A percentile compares a stretch with the other conserved stretches of the same genome.
Conservation (phyloP, 1,140 invertebrate species). For the Octopus bimaculoides region DNA sequence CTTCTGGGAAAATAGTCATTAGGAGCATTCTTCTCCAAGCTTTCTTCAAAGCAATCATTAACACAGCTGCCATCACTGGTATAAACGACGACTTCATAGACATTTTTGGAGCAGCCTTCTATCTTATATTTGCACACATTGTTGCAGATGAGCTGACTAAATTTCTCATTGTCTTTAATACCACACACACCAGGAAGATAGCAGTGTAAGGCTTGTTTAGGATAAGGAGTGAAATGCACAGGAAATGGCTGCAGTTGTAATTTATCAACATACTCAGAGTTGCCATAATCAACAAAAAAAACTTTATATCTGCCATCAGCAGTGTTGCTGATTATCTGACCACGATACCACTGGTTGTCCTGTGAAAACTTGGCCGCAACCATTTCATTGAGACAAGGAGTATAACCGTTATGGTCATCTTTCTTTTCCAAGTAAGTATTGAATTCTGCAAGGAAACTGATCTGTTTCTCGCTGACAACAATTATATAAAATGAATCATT, state of each 20-base stretch:
- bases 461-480: background rate
- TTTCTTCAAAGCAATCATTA: background rate
- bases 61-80: background rate
- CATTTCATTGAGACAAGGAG: conserved; percentile 12
- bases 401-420: background rate
- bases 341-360: conserved; percentile 22
- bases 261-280: conserved; percentile 12
- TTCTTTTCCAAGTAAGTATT: background rate
- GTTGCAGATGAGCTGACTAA: background rate
- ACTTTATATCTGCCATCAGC: conserved; percentile 12
- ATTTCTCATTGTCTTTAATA: background rate
- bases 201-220: background rate
- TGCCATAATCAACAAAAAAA: conserved; percentile 25
- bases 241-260: background rate
- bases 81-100: background rate
- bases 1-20: background rate
- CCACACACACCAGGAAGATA: background rate
- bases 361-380: conserved; percentile 17
- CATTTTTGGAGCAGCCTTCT: background rate
- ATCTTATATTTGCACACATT: background rate
- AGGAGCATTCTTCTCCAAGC: background rate
- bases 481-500: conserved; percentile 2
- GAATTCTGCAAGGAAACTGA: background rate
- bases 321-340: background rate
- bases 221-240: background rate